Percentiles rank a stretch among this genome's conserved stretches.
Conservation (phyloP, 2,888 invertebrate species). For the Acrobasis consociella region DNA sequence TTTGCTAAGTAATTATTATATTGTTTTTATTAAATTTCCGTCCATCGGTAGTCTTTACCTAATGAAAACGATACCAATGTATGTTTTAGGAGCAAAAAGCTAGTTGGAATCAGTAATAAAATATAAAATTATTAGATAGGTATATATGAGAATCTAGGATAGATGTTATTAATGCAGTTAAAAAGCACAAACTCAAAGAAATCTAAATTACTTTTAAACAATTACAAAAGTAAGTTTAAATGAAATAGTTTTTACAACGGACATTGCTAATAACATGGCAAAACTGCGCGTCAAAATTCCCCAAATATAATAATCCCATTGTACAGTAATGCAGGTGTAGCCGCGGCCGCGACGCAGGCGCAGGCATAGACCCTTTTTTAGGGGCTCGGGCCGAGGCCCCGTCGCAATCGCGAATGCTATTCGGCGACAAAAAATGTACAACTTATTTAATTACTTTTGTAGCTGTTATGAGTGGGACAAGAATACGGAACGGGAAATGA, state of each 20-base stretch:
- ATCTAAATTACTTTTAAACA: not conserved
- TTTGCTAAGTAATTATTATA: too few species aligned
- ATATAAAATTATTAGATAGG: too few species aligned
- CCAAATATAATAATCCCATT: slow-evolving; percentile 8
- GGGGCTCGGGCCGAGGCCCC: slow-evolving; percentile 4
- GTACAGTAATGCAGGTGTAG: slow-evolving; percentile 30
- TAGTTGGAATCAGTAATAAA: too few species aligned
- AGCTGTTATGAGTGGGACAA: not conserved
- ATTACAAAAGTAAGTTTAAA: not conserved
- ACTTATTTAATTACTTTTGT: slow-evolving; percentile 13
- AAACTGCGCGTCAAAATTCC: slow-evolving; percentile 4
- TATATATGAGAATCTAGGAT: too few species aligned
- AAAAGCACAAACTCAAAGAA: too few species aligned
- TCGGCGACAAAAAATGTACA: not conserved
- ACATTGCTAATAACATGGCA: not conserved
- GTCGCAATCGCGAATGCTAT: not conserved
- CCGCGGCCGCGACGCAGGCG: slow-evolving; percentile 20
- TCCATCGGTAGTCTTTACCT: too few species aligned
- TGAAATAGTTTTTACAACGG: not conserved
- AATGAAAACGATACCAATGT: too few species aligned
- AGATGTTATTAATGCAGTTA: too few species aligned
- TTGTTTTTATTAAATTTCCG: too few species aligned
- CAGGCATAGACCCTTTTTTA: slow-evolving; percentile 30
- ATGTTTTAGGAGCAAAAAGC: too few species aligned
- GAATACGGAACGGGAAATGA: too few species aligned